Evolutionary conservation across 2,113 vertebrate genomes (phyloP), one percentile per base, ranked within the genome.

Genomic region (Xiphophorus maculatus): DNA sequence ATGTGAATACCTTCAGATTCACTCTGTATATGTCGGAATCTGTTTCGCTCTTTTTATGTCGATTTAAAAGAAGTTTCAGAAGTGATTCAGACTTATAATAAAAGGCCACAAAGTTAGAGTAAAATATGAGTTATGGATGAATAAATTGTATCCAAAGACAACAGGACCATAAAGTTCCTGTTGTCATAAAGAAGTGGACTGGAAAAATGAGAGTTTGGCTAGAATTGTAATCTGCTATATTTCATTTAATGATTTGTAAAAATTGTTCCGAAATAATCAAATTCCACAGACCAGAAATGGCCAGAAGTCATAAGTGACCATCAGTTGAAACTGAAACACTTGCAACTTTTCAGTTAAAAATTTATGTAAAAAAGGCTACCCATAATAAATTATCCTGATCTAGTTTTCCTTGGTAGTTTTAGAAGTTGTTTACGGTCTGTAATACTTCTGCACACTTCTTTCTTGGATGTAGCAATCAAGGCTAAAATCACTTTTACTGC

Each of bases 401-500:
- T 30, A 35, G 33, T 35, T 35, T 25, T 54, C 22, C 15, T 44
- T 8, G 14, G 48, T 54, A 5, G 25, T 54, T 54, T 17, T 30
- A 63, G 14, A 63, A 30, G 62, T 33, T 62, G 15, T 22, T n/a
- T 17, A 58, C 48, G 10, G 35, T 44, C 66, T 61, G 19, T 19
- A 13, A 3, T 33, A 29, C 61, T 51, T 60, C 19, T 63, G 58
- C 66, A 44, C 25, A 67, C 12, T 25, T 22, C 28, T 44, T 32
- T 17, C 51, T 64, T 58, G 25, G 2, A 37, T 37, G 17, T 4
- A 27, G 35, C 22, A 71, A 71, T 71, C 30, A 32, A 66, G 4
- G 28, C n/a, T 11, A 2, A 22, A 66, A 71, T 61, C 29, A 17
- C 5, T 72, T 78, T 71, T n/a, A 72, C 37, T 33, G 27, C 27